phyloP scores from a whole-genome alignment of 1,140 invertebrate genomes.

The Zaprionus tsacasi region DNA sequence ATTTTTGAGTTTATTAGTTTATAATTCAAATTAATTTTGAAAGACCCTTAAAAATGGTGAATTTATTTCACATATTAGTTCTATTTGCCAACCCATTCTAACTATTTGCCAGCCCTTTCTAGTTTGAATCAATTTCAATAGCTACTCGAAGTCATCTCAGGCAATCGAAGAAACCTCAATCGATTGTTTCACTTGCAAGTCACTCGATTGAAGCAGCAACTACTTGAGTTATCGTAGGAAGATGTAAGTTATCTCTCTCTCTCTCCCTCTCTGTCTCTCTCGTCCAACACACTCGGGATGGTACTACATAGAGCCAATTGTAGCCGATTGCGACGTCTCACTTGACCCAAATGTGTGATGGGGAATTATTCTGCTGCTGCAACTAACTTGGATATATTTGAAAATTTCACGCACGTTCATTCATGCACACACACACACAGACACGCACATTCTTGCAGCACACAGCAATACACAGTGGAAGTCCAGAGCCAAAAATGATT shows the following conservation, averaged over 20 bases:
- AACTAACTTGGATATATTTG: constrained; percentile 54
- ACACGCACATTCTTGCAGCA: neutral
- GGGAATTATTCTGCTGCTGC: constrained; percentile 1
- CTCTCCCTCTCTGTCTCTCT: neutral
- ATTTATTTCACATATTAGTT: no score
- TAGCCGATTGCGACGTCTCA: constrained; percentile 16
- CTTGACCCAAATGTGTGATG: constrained; percentile 41
- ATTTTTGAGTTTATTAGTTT: no score
- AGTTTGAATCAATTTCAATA: neutral
- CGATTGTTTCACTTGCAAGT: neutral
- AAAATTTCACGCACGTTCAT: constrained; percentile 57
- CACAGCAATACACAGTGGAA: constrained; percentile 32
- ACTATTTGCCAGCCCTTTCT: no score
- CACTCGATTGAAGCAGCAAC: constrained; percentile 4
- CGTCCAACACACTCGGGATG: neutral
- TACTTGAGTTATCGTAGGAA: neutral
- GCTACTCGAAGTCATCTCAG: neutral
- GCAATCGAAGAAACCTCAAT: neutral
- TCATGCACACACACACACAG: constrained; percentile 56
- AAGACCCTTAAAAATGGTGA: no score
- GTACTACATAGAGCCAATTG: neutral
- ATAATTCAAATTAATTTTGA: no score
- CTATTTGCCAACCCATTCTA: no score
- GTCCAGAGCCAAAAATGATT: constrained; percentile 80
- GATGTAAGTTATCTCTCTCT: neutral